Conservation (phyloP, 2,797 vertebrate genomes). For the Lutjanus argentimaculatus region DNA sequence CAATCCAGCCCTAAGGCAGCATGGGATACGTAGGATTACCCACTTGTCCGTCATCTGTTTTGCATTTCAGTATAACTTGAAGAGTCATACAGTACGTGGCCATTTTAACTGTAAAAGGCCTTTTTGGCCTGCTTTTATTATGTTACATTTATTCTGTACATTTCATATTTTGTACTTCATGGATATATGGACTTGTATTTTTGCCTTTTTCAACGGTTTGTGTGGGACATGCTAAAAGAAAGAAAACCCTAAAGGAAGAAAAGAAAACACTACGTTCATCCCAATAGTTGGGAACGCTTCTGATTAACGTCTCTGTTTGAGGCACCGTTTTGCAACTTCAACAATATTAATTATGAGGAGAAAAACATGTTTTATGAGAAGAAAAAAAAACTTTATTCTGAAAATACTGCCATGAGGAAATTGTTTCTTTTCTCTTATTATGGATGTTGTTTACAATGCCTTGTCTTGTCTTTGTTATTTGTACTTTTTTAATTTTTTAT, state of each 20-base stretch:
- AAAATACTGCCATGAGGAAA: conserved; percentile 75
- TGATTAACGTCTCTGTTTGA: conserved; percentile 74
- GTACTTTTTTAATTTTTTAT: conserved; percentile 89
- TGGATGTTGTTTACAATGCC: conserved; percentile 84
- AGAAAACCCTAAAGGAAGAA: conserved; percentile 58
- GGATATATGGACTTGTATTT: conserved; percentile 74
- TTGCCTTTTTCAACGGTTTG: conserved; percentile 68
- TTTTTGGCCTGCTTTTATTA: conserved; percentile 73
- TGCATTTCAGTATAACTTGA: conserved; percentile 77
- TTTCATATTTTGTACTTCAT: conserved; percentile 79
- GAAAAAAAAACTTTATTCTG: conserved; percentile 63
- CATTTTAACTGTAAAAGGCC: conserved; percentile 72
- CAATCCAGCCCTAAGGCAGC: conserved; percentile 78
- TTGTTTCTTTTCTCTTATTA: conserved; percentile 72
- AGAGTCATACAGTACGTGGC: conserved; percentile 56
- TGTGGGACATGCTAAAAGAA: conserved; percentile 61
- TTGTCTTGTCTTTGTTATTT: conserved; percentile 83
- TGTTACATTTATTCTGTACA: conserved; percentile 75
- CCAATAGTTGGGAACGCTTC: conserved; percentile 68
- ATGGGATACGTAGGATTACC: conserved; percentile 71
- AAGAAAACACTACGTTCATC: conserved; percentile 76
- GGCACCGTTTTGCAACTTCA: conserved; percentile 74
- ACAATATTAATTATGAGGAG: conserved; percentile 53
- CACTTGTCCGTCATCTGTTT: conserved; percentile 55
- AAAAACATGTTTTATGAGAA: conserved; percentile 64